A percentile compares a stretch with the other conserved stretches of the same genome.
Conservation (phyloP, 2,797 vertebrate species). For the Platyrinchus mystaceus region DNA sequence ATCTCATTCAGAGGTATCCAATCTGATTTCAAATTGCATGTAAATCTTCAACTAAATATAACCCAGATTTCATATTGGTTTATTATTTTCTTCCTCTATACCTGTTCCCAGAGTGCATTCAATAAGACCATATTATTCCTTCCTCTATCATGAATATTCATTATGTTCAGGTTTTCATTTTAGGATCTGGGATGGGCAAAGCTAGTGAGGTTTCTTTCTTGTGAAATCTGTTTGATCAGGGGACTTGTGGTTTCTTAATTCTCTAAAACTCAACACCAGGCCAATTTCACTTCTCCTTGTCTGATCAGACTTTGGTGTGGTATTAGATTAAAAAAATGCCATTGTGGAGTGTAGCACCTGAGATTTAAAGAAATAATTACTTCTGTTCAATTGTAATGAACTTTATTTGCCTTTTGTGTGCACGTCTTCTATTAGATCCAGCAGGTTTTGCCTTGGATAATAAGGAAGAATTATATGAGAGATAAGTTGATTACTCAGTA, state of each 20-base stretch:
- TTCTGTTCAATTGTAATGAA: slow-evolving; percentile 1
- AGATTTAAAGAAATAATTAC: slow-evolving; percentile 42
- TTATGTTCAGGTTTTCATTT: slow-evolving; percentile 10
- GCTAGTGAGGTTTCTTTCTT: neutral
- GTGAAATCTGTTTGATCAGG: neutral
- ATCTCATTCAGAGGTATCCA: neutral
- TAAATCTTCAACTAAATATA: slow-evolving; percentile 36
- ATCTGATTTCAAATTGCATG: neutral
- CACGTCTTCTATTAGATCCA: slow-evolving; percentile 7
- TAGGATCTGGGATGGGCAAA: neutral
- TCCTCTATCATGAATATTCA: slow-evolving; percentile 18
- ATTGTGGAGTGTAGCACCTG: neutral
- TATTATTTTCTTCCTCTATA: slow-evolving; percentile 24
- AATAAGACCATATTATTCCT: neutral
- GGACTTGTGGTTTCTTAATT: slow-evolving; percentile 8
- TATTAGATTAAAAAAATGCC: slow-evolving; percentile 11
- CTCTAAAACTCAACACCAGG: neutral
- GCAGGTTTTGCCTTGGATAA: neutral
- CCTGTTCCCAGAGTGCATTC: neutral
- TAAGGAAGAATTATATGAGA: slow-evolving; percentile 41
- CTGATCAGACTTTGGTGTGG: neutral
- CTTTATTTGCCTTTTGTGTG: slow-evolving; percentile 18
- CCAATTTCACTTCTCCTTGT: neutral
- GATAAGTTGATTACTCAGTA: slow-evolving; percentile 41
- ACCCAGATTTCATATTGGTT: neutral